Percentiles rank a stretch among this genome's conserved stretches.
Evolutionary conservation across 2,888 invertebrate species (phyloP).

Genomic region (Blastobasis lacticolella): DNA sequence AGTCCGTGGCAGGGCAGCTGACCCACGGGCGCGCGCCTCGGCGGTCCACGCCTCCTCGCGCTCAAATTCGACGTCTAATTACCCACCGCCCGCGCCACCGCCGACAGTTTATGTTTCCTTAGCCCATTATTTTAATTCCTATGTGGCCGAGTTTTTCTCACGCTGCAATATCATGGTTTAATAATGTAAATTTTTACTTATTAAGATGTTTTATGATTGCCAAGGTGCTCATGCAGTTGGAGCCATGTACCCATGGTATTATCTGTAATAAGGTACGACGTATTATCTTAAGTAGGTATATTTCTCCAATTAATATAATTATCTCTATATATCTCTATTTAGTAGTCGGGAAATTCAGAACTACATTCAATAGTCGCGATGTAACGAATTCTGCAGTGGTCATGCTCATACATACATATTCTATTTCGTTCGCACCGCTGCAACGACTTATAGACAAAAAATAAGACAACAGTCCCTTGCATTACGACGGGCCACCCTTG

Average conservation of each 20-base stretch:
- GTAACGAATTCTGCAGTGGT: too few species aligned
- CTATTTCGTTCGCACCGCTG: too few species aligned
- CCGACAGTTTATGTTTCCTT: constrained; percentile 65
- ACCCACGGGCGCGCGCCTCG: neutral
- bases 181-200: constrained; percentile 14
- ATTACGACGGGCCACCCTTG: constrained; percentile 52
- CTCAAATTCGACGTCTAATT: constrained; percentile 61
- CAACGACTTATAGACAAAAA: constrained; percentile 13
- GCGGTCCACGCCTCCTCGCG: neutral
- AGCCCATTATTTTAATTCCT: constrained; percentile 62
- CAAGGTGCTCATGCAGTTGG: too few species aligned
- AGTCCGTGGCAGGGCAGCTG: neutral
- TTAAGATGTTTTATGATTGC: too few species aligned
- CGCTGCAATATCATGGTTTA: constrained; percentile 46
- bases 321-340: too few species aligned
- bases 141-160: constrained; percentile 57
- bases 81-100: constrained; percentile 33
- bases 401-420: too few species aligned
- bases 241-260: too few species aligned
- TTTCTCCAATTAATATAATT: too few species aligned
- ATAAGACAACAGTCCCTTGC: constrained; percentile 23
- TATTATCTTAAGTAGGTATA: too few species aligned
- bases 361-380: too few species aligned
- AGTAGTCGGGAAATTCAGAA: too few species aligned
- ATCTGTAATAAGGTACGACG: too few species aligned